Base-by-base conservation (phyloP, 2,113 vertebrate genomes). In the Chaenocephalus aceratus region DNA sequence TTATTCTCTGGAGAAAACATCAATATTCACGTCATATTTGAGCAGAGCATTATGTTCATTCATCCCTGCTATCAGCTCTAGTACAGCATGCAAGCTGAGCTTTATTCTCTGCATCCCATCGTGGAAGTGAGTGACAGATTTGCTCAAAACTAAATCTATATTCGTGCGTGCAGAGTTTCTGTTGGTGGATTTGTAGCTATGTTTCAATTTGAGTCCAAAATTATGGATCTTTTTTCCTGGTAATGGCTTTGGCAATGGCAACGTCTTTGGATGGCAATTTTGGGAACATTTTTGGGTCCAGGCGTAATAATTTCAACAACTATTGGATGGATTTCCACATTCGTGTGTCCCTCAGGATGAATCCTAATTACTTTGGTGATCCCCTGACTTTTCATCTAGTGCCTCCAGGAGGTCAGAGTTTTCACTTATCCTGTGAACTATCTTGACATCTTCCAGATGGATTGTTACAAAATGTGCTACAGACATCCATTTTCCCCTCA, bases 1-100 rank as follows among this genome's bases (percentile, higher is more conserved):
- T 57, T 86, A 52, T 72, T 64, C 14, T 53, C 23, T 59, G 11
- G 36, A 61, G 4, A 15, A 77, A 59, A 51, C 18, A n/a, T 16
- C 3, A 68, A 36, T 21, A 59, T 49, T 72, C 14, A 3, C 52
- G 41, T 13, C 49, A 67, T 30, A 48, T 66, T 60, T 41, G 21
- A 52, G 49, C 18, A 5, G 48, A 58, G 23, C 13, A 36, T 61
- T 66, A 67, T 53, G 72, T 70, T 67, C 41, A 36, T 44, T 44
- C 44, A 23, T 54, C 21, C 23, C 44, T 53, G 4, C 10, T 64
- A 16, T 75, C 66, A 69, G 51, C 21, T 68, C 10, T 41, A 67
- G 30, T 41, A 44, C 49, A 21, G 36, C 41, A 6, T 26, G 44
- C 34, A 41, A 49, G n/a, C 60, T 44, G 36, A 59, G 41, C 58